phyloP scores from a whole-genome alignment of 2,888 invertebrate species.

The Andrena haemorrhoa region DNA sequence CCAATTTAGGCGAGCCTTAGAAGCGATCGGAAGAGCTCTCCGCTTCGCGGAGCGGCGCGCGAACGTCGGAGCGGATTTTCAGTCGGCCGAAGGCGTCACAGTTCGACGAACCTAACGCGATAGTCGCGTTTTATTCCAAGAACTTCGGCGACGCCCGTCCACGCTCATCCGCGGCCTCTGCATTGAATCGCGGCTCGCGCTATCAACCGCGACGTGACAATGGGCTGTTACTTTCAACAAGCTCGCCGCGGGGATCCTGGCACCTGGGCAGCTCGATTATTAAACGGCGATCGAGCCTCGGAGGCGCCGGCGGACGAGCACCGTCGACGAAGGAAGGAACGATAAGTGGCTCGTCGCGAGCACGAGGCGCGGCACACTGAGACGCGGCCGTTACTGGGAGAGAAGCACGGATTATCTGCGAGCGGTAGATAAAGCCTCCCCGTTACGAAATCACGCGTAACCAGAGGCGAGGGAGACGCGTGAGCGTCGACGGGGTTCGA shows the following conservation, averaged over 20 bases:
- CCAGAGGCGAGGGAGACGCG: neutral
- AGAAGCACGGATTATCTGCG: slow-evolving; percentile 30
- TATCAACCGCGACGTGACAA: neutral
- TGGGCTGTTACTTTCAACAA: neutral
- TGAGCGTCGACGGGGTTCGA: slow-evolving; percentile 11
- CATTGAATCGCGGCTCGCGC: neutral
- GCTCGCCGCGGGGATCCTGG: neutral
- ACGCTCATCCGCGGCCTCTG: neutral
- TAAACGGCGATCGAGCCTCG: neutral
- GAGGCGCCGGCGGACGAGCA: neutral
- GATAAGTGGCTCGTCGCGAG: neutral
- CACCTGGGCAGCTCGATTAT: neutral
- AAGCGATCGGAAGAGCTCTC: too few species aligned
- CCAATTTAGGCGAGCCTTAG: too few species aligned
- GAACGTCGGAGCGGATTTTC: neutral
- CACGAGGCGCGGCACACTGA: slow-evolving; percentile 9
- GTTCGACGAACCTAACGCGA: neutral
- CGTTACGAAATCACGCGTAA: slow-evolving; percentile 37
- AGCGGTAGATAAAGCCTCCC: slow-evolving; percentile 30
- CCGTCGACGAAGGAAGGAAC: neutral
- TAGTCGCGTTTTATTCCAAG: neutral
- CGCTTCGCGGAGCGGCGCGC: neutral
- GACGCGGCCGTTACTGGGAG: slow-evolving; percentile 4
- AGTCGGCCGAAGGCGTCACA: neutral
- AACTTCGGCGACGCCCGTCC: neutral